phyloP scores from a whole-genome alignment of 1,140 invertebrate genomes.

The Hesperophylax magnus region DNA sequence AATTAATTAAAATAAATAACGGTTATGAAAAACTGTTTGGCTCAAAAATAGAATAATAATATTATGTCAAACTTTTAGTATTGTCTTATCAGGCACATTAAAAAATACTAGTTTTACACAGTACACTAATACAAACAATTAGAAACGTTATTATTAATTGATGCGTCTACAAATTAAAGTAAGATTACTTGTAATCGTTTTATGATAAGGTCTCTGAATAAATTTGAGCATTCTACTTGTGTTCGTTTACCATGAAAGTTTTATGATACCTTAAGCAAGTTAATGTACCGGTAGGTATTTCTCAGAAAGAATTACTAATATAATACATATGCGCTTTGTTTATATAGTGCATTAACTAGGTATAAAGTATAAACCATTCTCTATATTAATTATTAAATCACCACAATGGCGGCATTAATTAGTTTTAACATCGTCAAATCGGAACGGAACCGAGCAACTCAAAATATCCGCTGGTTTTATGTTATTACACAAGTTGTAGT shows the following conservation, averaged over 20 bases:
- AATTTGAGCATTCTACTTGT: not conserved
- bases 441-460: slow-evolving; percentile 1
- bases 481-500: slow-evolving; percentile 1
- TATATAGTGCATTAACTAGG: no score
- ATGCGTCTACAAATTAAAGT: no score
- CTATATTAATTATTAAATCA: slow-evolving; percentile 25
- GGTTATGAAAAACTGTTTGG: no score
- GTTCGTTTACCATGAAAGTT: slow-evolving; percentile 16
- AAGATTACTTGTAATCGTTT: not conserved
- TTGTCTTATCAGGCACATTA: no score
- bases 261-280: not conserved
- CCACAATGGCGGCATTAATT: slow-evolving; percentile 26
- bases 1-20: no score
- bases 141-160: no score
- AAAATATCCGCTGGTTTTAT: slow-evolving; percentile 3
- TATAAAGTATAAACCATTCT: slow-evolving; percentile 13
- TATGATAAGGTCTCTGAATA: not conserved
- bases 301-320: not conserved
- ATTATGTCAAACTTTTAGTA: no score
- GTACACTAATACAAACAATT: no score
- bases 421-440: slow-evolving; percentile 20
- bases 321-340: not conserved
- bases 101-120: no score
- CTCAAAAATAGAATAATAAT: no score
- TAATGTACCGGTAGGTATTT: slow-evolving; percentile 4